phyloP scores from a whole-genome alignment of 2,888 invertebrate genomes.

The Platycheirus albimanus region DNA sequence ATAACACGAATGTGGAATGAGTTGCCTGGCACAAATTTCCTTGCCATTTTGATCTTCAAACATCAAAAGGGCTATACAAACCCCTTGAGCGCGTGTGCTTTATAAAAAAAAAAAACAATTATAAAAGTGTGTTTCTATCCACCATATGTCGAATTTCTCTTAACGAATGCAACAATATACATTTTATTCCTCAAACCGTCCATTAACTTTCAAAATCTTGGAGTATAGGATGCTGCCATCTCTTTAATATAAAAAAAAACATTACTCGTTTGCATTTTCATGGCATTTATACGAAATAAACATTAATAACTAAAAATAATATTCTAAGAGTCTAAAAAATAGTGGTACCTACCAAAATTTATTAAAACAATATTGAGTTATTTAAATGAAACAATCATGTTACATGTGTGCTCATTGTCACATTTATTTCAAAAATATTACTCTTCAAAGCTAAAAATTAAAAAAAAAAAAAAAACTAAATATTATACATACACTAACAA shows the following conservation, averaged over 20 bases:
- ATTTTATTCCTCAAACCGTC: not conserved
- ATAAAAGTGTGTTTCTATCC: not conserved
- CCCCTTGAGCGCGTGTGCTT: too few relatives aligned
- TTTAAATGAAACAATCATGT: slow-evolving; percentile 1
- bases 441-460: not conserved
- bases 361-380: not conserved
- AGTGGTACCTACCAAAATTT: slow-evolving; percentile 1
- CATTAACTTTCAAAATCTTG: not conserved
- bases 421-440: slow-evolving; percentile 7
- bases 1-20: too few relatives aligned
- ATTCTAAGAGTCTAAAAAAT: too few relatives aligned
- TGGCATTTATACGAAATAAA: slow-evolving; percentile 23
- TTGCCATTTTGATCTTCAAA: too few relatives aligned
- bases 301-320: not conserved
- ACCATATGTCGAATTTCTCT: not conserved
- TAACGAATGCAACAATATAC: slow-evolving; percentile 16
- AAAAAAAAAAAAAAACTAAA: too few relatives aligned
- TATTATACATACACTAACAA: slow-evolving; percentile 56
- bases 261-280: not conserved
- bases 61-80: too few relatives aligned
- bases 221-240: not conserved
- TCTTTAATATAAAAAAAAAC: not conserved
- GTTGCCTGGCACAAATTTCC: too few relatives aligned
- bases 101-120: too few relatives aligned
- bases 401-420: not conserved